Percentiles rank a stretch among this genome's conserved stretches.
Conservation (phyloP, 2,888 invertebrate genomes). For the Tetropium fuscum region DNA sequence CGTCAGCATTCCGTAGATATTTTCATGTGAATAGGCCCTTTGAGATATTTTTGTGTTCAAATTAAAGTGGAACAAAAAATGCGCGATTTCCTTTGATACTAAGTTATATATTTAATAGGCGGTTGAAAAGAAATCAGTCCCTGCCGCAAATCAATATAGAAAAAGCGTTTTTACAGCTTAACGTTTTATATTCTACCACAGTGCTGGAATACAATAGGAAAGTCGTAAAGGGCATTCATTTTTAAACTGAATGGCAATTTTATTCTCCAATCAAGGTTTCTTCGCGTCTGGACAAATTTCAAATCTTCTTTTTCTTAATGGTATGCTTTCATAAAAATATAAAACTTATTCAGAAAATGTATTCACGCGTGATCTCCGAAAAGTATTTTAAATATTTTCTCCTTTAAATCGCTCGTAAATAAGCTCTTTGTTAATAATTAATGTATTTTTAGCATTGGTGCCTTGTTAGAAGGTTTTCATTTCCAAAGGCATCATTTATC, state of each 20-base stretch:
- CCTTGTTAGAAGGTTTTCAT: too few relatives aligned
- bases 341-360: constrained; percentile 25
- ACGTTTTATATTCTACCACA: neutral
- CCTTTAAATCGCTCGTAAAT: constrained; percentile 2
- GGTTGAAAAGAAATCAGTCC: neutral
- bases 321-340: constrained; percentile 14
- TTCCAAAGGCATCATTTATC: too few relatives aligned
- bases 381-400: constrained; percentile 16
- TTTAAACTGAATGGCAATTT: constrained; percentile 15
- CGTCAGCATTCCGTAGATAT: too few relatives aligned
- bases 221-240: constrained; percentile 11
- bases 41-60: too few relatives aligned
- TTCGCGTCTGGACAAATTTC: neutral
- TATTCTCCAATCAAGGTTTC: constrained; percentile 9
- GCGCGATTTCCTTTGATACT: neutral
- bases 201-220: neutral
- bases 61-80: neutral
- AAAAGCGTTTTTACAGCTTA: constrained; percentile 6
- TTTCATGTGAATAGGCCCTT: too few relatives aligned
- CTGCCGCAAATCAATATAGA: constrained; percentile 1
- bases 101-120: neutral
- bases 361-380: constrained; percentile 21
- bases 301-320: constrained; percentile 10
- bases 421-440: too few relatives aligned
- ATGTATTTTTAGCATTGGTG: too few relatives aligned